Evolutionary conservation across 1,140 invertebrate species (phyloP), one percentile per base, ranked within the genome.

Genomic region (Platorchestia sp.): DNA sequence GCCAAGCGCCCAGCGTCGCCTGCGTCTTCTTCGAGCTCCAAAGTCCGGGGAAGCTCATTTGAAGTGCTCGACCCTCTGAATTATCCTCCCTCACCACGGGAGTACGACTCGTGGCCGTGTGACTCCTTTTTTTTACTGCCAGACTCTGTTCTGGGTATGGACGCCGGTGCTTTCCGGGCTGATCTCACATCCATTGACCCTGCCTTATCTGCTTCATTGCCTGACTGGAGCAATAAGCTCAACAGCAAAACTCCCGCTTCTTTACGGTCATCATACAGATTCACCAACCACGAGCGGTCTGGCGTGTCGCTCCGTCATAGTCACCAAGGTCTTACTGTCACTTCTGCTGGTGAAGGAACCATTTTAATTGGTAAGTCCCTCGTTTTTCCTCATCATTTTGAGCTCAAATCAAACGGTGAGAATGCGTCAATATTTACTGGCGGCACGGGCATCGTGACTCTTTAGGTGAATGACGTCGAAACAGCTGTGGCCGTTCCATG

Each of bases 31-130:
- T 96, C 45, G 95, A 96, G 95, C 95, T 95, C 59, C 87, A 42
- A 45, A 95, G 95, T 22, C 93, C 95, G 47, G 19, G 43, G 95
- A 42, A 95, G 16, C 89, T 95, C 86, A 59, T 95, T 93, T 1
- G 91, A 93, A 45, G 43, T 93, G 43, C 91, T 93, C 91, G 91
- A 93, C 40, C 91, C 91, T 93, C 45, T 93, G 91, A 93, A 93
- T 44, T 93, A 93, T 40, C 95, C 95, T 75, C 95, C 95, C 93
- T 95, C 95, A 95, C 95, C 53, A 36, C 86, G 95, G 91, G 96
- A 96, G 95, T 96, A 96, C 96, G 96, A 96, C 89, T 96, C 96
- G 51, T 96, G 96, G 96, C 95, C 96, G 27, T 96, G 96, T 45
- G 96, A 96, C 86, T 96, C 96, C 40, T 96, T 96, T 95, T 96